Percentiles rank a stretch among this genome's conserved stretches.
Evolutionary conservation across 2,797 vertebrate species (phyloP).

Genomic region (Okamejei kenojei): DNA sequence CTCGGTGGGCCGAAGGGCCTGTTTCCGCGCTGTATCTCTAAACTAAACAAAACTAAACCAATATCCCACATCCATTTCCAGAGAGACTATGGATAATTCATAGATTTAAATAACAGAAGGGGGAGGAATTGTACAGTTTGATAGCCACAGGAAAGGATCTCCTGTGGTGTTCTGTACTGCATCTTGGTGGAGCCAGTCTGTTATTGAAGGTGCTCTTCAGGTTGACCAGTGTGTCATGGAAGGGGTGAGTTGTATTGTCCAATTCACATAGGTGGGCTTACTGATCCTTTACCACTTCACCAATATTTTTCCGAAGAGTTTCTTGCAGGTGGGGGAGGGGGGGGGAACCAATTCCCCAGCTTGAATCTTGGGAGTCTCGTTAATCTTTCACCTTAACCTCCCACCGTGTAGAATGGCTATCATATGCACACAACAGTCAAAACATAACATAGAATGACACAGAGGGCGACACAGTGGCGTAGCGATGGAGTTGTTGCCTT

Average conservation of each 20-base stretch:
- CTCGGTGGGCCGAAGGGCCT: no score
- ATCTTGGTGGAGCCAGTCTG: no score
- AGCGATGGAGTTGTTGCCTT: no score
- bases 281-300: not conserved
- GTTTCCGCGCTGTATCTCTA: no score
- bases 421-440: not conserved
- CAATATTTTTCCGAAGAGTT: not conserved
- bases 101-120: not conserved
- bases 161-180: no score
- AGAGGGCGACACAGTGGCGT: no score
- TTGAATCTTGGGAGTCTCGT: not conserved
- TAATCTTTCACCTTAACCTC: not conserved
- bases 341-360: not conserved
- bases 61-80: not conserved
- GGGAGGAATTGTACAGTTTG: no score
- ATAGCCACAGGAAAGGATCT: no score
- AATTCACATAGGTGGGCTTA: not conserved
- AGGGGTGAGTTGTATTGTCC: no score
- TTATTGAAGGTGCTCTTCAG: no score
- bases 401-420: not conserved
- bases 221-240: no score
- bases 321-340: not conserved
- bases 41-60: not conserved
- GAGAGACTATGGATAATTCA: not conserved
- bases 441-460: not conserved